Base-by-base conservation (phyloP, 2,797 vertebrate genomes). In the Anolis apletophallus region DNA sequence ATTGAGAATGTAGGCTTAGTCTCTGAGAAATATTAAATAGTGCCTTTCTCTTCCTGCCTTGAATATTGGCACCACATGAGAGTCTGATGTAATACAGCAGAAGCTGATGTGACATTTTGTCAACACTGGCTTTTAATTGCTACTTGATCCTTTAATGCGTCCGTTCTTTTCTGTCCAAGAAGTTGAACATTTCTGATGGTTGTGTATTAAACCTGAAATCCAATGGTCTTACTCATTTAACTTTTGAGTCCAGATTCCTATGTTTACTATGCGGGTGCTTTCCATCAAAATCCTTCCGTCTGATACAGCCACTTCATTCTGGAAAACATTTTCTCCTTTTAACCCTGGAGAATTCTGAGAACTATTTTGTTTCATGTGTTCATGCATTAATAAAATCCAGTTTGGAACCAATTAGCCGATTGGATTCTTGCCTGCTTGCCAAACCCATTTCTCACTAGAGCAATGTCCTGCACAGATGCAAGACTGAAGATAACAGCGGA, bases 221-320 rank as follows among this genome's bases (percentile, higher is more conserved):
- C 71, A 78, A 34, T 64, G 13, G 5, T 52, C 75, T 59, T 88
- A 77, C 71, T 86, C 64, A 81, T 90, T 86, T 73, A 85, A 67
- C 50, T 90, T n/a, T 69, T 64, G 84, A 83, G 52, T 64, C 79
- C 76, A 68, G 86, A 80, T 80, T 77, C 80, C 16, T 29, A 5
- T 68, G 75, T 46, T 59, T 74, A 68, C 10, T 78, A 89, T 57
- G 0, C 50, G 81, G 74, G 67, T 69, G 40, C 21, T 84, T 88
- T 79, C 0, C 81, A 79, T 34, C 34, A 32, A 71, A 72, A 79
- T 46, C 7, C 17, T 52, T 55, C 8, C 19, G 8, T 73, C 36
- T 80, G 8, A 52, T 61, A 73, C 29, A 81, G 57, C 50, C 40
- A 50, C 29, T 71, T 76, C 32, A 78, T 68, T 79, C 79, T 79